Percentiles rank a stretch among this genome's conserved stretches.
phyloP scores from a whole-genome alignment of 2,797 vertebrate species.

The Sparus aurata region DNA sequence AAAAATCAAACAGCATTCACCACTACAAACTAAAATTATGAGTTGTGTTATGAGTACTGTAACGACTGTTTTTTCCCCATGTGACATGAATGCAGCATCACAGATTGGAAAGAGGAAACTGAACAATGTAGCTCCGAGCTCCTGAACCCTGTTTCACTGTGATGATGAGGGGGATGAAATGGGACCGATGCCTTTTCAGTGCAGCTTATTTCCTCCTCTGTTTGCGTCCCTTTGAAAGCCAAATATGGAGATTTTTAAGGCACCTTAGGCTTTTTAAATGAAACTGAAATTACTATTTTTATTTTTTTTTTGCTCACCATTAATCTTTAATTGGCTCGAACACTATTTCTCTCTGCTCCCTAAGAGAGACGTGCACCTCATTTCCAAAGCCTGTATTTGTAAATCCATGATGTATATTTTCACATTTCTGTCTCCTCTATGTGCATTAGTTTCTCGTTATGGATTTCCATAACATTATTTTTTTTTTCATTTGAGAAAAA shows the following conservation, averaged over 20 bases:
- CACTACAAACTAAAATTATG: not conserved
- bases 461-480: conserved; percentile 46
- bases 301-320: conserved; percentile 5
- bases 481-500: conserved; percentile 68
- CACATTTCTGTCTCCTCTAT: conserved; percentile 40
- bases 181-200: conserved; percentile 68
- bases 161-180: conserved; percentile 49
- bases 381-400: conserved; percentile 42
- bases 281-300: not conserved
- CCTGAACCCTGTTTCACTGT: conserved; percentile 61
- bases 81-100: conserved; percentile 50
- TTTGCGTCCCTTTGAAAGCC: conserved; percentile 45
- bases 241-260: conserved; percentile 56
- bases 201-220: conserved; percentile 49
- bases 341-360: conserved; percentile 24
- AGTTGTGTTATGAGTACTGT: not conserved
- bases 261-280: conserved; percentile 30
- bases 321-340: conserved; percentile 33
- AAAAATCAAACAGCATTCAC: not conserved
- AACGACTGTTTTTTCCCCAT: not conserved
- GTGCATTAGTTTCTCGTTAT: conserved; percentile 55
- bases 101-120: conserved; percentile 40
- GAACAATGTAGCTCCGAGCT: conserved; percentile 71
- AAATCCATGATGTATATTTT: conserved; percentile 39
- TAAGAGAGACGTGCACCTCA: conserved; percentile 26